Evolutionary conservation across 2,113 vertebrate species (phyloP).

Genomic region (Dipodomys ordii): DNA sequence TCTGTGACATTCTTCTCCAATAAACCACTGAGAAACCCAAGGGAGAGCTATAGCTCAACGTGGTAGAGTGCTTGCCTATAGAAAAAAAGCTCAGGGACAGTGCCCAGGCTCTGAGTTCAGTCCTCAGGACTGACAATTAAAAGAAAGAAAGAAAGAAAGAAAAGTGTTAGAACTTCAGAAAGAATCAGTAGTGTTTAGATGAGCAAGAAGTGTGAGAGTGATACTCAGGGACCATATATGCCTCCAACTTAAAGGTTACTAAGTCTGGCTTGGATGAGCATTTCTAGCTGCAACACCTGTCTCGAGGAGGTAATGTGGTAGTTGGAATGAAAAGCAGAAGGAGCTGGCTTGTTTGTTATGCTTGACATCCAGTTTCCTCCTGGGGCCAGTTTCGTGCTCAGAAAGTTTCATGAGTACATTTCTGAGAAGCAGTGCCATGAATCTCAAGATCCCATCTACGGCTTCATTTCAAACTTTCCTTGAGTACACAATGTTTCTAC

Average conservation of each 20-base stretch:
- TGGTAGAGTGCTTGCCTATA: too few species aligned
- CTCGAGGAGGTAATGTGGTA: neutral
- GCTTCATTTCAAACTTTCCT: neutral
- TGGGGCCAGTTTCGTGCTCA: neutral
- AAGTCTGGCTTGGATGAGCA: too few species aligned
- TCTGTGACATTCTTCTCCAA: too few species aligned
- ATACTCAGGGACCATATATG: accelerated
- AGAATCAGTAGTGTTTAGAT: neutral
- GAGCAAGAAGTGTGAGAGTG: neutral
- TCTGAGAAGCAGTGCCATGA: neutral
- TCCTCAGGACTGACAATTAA: too few species aligned
- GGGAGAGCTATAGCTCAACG: too few species aligned
- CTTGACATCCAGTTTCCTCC: neutral
- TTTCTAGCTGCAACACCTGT: neutral
- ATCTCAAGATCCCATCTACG: neutral
- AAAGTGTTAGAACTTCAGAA: neutral
- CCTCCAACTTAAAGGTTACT: neutral
- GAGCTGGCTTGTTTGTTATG: neutral
- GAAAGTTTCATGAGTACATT: neutral
- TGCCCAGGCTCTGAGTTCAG: too few species aligned
- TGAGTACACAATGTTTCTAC: neutral
- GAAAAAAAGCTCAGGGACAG: too few species aligned
- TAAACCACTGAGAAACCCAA: too few species aligned
- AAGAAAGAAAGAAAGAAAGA: too few species aligned
- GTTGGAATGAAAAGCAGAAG: neutral